Conservation (phyloP, 2,797 vertebrate genomes). For the Hypotaenidia okinawae region DNA sequence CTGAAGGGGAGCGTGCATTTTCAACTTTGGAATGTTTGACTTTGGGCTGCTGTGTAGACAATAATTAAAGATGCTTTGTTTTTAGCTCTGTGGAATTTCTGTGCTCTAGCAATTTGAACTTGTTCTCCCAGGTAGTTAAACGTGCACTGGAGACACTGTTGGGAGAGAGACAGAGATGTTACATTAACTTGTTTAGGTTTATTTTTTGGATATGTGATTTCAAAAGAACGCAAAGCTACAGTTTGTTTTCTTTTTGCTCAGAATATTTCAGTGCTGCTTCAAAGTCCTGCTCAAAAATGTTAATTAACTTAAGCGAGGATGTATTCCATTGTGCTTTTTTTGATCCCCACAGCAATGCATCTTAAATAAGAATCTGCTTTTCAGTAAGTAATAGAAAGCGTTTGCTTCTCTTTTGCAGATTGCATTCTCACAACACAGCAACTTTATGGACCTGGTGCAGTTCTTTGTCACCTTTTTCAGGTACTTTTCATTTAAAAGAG, state of each 20-base stretch:
- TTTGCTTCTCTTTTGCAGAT: constrained; percentile 84
- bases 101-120: background rate
- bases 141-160: background rate
- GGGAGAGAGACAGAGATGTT: background rate
- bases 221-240: background rate
- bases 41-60: background rate
- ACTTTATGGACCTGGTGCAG: constrained; percentile 99
- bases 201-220: background rate
- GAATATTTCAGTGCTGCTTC: background rate
- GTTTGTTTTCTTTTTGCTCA: background rate
- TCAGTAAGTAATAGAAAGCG: constrained; percentile 10
- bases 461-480: constrained; percentile 99
- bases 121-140: background rate
- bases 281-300: background rate
- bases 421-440: constrained; percentile 98
- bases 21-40: background rate
- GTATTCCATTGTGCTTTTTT: background rate
- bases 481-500: constrained; percentile 76
- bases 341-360: background rate
- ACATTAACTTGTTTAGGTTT: background rate
- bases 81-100: background rate
- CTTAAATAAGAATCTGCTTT: background rate
- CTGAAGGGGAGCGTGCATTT: background rate
- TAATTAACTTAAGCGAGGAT: background rate
- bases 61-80: background rate